A percentile compares a stretch with the other conserved stretches of the same genome.
phyloP scores from a whole-genome alignment of 2,113 vertebrate genomes.

The Prolemur simus region DNA sequence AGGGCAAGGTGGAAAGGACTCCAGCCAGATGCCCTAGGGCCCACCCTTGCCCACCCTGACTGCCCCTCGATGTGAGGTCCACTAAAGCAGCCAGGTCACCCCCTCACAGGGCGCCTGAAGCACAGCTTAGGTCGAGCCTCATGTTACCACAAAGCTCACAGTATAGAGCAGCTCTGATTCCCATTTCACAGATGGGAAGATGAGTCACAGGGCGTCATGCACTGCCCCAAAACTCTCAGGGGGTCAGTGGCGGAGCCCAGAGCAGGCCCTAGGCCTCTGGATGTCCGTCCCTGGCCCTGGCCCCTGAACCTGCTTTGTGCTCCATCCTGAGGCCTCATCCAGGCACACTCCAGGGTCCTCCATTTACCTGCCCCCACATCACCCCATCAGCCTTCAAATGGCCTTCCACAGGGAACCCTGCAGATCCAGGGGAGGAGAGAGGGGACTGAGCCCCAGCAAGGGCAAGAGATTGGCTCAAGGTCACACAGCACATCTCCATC shows the following conservation, averaged over 20 bases:
- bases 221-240: accelerated
- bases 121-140: neutral
- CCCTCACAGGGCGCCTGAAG: neutral
- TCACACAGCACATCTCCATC: neutral
- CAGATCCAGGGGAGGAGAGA: neutral
- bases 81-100: neutral
- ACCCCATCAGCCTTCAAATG: neutral
- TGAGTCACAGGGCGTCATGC: neutral
- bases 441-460: neutral
- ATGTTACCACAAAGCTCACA: neutral
- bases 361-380: neutral
- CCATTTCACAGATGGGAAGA: neutral
- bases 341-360: neutral
- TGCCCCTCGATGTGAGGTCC: neutral
- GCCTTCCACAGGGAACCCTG: neutral
- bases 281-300: neutral
- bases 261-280: neutral
- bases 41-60: neutral
- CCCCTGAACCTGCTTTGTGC: neutral
- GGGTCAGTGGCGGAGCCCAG: neutral
- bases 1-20: neutral
- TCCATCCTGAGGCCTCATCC: neutral
- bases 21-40: neutral
- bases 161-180: neutral
- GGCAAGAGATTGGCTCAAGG: neutral